Conservation (phyloP, 2,113 vertebrate genomes). For the Oncorhynchus keta region DNA sequence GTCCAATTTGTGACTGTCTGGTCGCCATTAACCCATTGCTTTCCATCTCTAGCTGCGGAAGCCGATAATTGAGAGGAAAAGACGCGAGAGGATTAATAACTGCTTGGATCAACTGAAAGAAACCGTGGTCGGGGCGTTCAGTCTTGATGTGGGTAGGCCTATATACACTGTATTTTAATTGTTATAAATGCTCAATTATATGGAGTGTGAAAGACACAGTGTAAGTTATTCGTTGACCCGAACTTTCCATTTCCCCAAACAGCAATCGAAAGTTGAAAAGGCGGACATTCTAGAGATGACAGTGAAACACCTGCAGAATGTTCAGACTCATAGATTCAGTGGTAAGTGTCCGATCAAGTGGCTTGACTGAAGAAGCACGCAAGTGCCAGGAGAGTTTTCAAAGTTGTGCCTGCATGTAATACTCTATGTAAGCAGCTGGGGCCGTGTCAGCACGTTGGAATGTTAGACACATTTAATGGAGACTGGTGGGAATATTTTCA, state of each 20-base stretch:
- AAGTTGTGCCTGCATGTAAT: too few relatives aligned
- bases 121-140: constrained; percentile 82
- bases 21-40: constrained; percentile 19
- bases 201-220: background rate
- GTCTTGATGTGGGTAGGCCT: constrained; percentile 82
- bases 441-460: too few relatives aligned
- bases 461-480: too few relatives aligned
- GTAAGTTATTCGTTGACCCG: background rate
- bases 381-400: too few relatives aligned
- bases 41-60: constrained; percentile 78
- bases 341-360: constrained; percentile 67
- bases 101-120: constrained; percentile 89
- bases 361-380: background rate
- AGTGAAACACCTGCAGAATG: constrained; percentile 88
- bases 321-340: constrained; percentile 76
- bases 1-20: background rate
- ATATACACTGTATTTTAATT: background rate
- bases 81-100: constrained; percentile 87
- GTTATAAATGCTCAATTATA: background rate
- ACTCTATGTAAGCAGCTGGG: too few relatives aligned
- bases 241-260: constrained; percentile 13
- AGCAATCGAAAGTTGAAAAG: constrained; percentile 92
- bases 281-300: constrained; percentile 93
- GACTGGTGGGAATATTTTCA: too few relatives aligned
- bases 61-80: constrained; percentile 87